Evolutionary conservation across 2,113 vertebrate species (phyloP).

Genomic region (Perca fluviatilis): DNA sequence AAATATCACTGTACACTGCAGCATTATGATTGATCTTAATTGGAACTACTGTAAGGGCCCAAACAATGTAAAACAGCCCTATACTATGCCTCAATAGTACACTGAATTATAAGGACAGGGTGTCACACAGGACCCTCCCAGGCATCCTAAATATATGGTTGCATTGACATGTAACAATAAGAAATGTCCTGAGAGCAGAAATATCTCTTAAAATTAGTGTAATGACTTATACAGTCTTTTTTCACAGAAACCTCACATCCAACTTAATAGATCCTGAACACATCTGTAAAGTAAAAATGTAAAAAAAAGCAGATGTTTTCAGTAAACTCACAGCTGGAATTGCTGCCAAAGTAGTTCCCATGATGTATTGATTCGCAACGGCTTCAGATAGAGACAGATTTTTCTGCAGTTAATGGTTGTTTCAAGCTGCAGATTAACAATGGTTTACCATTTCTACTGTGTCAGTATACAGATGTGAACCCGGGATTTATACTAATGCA

Average conservation of each 20-base stretch:
- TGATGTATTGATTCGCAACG: constrained; percentile 61
- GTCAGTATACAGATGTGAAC: constrained; percentile 72
- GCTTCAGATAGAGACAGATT: constrained; percentile 63
- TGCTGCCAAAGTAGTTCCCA: constrained; percentile 16
- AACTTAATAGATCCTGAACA: background rate
- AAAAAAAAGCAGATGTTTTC: constrained; percentile 22
- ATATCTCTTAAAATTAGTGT: background rate
- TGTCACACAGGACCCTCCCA: background rate
- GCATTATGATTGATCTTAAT: background rate
- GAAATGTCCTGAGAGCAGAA: background rate
- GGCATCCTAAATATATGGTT: background rate
- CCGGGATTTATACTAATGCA: constrained; percentile 76
- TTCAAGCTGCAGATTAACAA: constrained; percentile 79
- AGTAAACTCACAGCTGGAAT: background rate
- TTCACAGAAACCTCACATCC: background rate
- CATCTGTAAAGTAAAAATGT: background rate
- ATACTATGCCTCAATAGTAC: background rate
- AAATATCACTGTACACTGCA: background rate
- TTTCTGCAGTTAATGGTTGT: constrained; percentile 67
- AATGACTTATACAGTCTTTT: background rate
- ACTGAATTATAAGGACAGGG: background rate
- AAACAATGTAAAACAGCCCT: background rate
- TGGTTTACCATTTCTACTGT: constrained; percentile 59
- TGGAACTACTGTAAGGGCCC: background rate
- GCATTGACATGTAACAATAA: background rate